phyloP scores from a whole-genome alignment of 2,797 vertebrate species.

The Melanotaenia boesemani region DNA sequence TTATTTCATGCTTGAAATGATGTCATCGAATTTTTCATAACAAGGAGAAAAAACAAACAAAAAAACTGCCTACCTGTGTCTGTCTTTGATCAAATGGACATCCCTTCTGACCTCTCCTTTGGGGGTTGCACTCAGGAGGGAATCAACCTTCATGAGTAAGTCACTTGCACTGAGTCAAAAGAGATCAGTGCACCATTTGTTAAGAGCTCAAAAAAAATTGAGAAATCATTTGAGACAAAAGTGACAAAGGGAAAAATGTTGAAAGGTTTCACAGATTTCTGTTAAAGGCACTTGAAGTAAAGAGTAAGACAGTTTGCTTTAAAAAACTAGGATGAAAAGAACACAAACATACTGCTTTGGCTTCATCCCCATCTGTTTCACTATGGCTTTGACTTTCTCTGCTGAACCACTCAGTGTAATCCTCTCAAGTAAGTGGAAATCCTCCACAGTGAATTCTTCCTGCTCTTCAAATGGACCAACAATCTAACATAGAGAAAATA shows the following conservation, averaged over 20 bases:
- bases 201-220: conserved; percentile 11
- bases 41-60: conserved; percentile 8
- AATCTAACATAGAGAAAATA: conserved; percentile 80
- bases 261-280: conserved; percentile 6
- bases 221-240: background rate
- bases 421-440: conserved; percentile 94
- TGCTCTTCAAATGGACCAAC: conserved; percentile 87
- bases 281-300: background rate
- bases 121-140: conserved; percentile 88
- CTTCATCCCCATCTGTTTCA: conserved; percentile 88
- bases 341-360: conserved; percentile 86
- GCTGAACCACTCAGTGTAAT: conserved; percentile 87
- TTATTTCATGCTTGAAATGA: conserved; percentile 33
- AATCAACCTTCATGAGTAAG: conserved; percentile 95
- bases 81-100: conserved; percentile 85
- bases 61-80: conserved; percentile 85
- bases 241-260: background rate
- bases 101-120: conserved; percentile 86
- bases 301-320: background rate
- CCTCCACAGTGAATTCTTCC: conserved; percentile 88
- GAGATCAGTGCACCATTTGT: conserved; percentile 47
- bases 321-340: conserved; percentile 32
- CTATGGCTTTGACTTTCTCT: conserved; percentile 89
- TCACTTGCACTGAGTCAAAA: conserved; percentile 85
- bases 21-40: conserved; percentile 31